Evolutionary conservation across 2,113 vertebrate genomes (phyloP).

Genomic region (Diadophis punctatus): DNA sequence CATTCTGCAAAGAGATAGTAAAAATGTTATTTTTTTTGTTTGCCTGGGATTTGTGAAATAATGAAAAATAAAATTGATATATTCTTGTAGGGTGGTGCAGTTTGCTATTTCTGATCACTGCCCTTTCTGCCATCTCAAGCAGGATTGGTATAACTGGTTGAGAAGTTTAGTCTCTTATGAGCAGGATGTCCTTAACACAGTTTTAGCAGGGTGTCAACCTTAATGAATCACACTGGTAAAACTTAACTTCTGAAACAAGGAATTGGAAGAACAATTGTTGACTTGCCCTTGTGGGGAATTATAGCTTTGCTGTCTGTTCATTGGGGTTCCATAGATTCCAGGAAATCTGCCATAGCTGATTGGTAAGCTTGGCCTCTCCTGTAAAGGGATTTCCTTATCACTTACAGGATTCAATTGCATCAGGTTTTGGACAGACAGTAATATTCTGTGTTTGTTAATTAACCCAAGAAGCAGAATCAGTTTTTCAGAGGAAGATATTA

Average conservation of each 20-base stretch:
- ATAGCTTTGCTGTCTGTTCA: background rate
- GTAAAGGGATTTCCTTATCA: background rate
- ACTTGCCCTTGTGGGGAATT: background rate
- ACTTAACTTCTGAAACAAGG: background rate
- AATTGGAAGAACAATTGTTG: background rate
- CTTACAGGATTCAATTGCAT: background rate
- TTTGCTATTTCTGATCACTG: background rate
- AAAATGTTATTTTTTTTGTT: background rate
- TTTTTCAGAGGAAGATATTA: background rate
- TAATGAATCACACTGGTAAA: background rate
- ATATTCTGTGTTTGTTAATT: background rate
- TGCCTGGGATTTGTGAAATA: background rate
- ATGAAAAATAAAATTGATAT: background rate
- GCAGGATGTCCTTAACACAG: background rate
- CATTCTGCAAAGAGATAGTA: background rate
- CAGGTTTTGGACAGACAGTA: background rate
- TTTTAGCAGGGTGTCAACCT: background rate
- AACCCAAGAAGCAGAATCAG: background rate
- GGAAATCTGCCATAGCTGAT: background rate
- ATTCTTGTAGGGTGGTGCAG: background rate
- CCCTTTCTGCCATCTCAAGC: background rate
- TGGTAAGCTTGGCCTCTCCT: background rate
- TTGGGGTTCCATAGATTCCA: background rate
- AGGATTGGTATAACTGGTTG: background rate
- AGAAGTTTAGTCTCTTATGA: background rate